Percentiles rank a stretch among this genome's conserved stretches.
Evolutionary conservation across 2,113 vertebrate genomes (phyloP).

Genomic region (Chinchilla lanigera): DNA sequence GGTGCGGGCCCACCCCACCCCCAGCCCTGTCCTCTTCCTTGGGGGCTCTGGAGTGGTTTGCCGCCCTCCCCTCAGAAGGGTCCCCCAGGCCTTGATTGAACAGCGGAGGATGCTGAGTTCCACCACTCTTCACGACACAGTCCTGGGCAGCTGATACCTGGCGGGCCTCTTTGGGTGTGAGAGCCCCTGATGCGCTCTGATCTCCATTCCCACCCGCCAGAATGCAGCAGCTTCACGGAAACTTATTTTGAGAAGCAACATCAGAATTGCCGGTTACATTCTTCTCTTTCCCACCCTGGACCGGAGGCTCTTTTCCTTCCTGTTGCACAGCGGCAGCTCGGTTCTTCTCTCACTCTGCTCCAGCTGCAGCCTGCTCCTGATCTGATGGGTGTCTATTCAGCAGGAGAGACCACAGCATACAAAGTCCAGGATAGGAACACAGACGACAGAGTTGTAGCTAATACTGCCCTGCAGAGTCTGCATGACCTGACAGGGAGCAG

Average conservation of each 20-base stretch:
- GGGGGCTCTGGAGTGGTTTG: background rate
- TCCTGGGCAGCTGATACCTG: background rate
- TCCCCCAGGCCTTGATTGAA: background rate
- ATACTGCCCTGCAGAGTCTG: accelerated
- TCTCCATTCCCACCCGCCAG: background rate
- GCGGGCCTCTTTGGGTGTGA: background rate
- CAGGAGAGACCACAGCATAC: background rate
- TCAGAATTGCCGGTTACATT: background rate
- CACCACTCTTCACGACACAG: background rate
- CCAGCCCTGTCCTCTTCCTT: background rate
- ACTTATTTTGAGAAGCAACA: background rate
- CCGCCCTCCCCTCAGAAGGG: background rate
- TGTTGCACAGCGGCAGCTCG: background rate
- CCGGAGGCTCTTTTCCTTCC: too few relatives aligned
- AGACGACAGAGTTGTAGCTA: background rate
- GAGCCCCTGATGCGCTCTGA: background rate
- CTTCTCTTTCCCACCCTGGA: background rate
- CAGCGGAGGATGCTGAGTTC: background rate
- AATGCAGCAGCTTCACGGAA: background rate
- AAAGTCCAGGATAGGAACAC: background rate
- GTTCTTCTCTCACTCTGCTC: background rate
- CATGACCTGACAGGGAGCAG: background rate
- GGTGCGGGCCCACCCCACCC: accelerated
- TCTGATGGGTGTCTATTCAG: too few relatives aligned
- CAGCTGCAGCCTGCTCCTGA: background rate